A percentile compares a stretch with the other conserved stretches of the same genome.
These are phyloP conservation scores for Acrobasis consociella DNA, from an alignment of 2,888 invertebrate genomes.

Conservation along the genomic window DNA sequence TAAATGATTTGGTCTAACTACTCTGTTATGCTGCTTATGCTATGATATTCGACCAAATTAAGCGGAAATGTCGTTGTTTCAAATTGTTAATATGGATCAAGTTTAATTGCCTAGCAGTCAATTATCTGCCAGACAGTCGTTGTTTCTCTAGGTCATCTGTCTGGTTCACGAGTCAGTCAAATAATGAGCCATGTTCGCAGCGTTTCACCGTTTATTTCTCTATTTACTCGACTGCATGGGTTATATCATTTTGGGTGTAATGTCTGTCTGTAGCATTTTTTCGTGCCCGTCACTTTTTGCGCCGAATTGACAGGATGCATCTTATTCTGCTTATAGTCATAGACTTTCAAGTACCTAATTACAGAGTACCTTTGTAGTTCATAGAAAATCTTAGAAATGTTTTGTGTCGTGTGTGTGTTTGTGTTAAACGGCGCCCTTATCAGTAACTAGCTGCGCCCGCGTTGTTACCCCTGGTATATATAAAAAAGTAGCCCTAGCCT, in stretches of 20 bases:
- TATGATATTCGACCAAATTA: not conserved
- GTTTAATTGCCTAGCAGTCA: constrained; percentile 70
- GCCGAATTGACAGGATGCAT: not conserved
- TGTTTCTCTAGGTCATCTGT: constrained; percentile 71
- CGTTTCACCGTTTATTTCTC: constrained; percentile 3
- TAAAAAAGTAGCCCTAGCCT: too few species aligned
- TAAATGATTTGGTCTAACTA: too few species aligned
- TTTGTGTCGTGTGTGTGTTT: too few species aligned
- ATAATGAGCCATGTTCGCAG: not conserved
- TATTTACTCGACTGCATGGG: not conserved
- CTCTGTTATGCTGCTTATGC: too few species aligned
- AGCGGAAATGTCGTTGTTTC: constrained; percentile 11
- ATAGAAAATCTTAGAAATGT: not conserved
- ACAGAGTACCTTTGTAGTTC: not conserved
- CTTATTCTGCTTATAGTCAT: not conserved
- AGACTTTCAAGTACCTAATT: not conserved
- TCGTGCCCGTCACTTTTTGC: not conserved
- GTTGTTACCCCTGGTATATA: too few species aligned
- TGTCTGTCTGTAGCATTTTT: not conserved
- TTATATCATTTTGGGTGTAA: not conserved
- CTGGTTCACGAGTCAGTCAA: constrained; percentile 13
- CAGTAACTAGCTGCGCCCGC: too few species aligned
- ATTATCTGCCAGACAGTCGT: constrained; percentile 70
- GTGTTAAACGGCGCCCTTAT: too few species aligned
- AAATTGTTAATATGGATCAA: constrained; percentile 48